phyloP scores from a whole-genome alignment of 1,140 invertebrate genomes.

The Adoxophyes honmai region DNA sequence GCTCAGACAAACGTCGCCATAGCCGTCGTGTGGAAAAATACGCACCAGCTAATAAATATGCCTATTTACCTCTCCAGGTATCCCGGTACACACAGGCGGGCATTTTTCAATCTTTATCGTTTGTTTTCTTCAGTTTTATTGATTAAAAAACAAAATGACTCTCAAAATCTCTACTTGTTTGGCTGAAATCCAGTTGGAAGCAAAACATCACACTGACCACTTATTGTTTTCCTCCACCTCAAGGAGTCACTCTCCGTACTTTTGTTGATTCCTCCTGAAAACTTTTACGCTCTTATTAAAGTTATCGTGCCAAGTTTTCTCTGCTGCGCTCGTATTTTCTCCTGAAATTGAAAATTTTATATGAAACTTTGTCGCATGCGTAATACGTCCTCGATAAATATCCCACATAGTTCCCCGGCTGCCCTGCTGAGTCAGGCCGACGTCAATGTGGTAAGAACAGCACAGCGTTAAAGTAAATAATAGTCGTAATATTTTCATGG shows the following conservation, averaged over 20 bases:
- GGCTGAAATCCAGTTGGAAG: not conserved
- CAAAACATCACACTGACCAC: conserved; percentile 8
- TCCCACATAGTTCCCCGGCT: conserved; percentile 14
- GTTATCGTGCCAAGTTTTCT: no score
- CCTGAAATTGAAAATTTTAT: no score
- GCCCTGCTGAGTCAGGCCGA: conserved; percentile 52
- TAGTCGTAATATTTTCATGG: conserved; percentile 70
- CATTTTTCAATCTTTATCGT: no score
- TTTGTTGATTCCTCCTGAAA: not conserved
- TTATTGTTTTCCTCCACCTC: conserved; percentile 6
- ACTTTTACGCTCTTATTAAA: not conserved
- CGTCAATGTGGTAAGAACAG: conserved; percentile 59
- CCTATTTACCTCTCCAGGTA: no score
- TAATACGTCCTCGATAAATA: not conserved
- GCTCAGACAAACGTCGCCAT: conserved; percentile 14
- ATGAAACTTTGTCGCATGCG: conserved; percentile 5
- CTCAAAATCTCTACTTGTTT: not conserved
- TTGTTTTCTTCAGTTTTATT: no score
- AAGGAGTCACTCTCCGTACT: conserved; percentile 5
- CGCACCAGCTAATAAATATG: not conserved
- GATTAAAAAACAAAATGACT: no score
- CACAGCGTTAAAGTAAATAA: conserved; percentile 68
- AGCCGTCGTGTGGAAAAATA: conserved; percentile 24
- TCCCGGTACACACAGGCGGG: no score
- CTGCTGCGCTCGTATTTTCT: no score